Base-by-base conservation (phyloP, 2,888 invertebrate species). In the Caenorhabditis sp. region DNA sequence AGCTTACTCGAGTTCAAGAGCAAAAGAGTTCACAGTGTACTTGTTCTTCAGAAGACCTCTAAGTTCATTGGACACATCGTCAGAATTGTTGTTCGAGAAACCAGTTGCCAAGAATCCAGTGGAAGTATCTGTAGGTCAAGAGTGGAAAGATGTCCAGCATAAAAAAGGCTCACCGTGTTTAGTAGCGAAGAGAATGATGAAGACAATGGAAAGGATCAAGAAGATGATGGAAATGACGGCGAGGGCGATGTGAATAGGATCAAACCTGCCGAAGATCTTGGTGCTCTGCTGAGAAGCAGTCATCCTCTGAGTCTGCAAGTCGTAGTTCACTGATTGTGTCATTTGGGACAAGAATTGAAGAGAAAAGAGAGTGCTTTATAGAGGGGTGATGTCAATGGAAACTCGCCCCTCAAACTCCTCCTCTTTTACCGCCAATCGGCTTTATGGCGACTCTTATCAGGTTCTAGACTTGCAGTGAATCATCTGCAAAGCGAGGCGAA, bases 121-220 rank as follows among this genome's bases (percentile, higher is more conserved):
- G n/a, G 73, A 73, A 30, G 56, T 20, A n/a, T 73, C 73, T 73
- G 20, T 26, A 59, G n/a, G n/a, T n/a, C n/a, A 37, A 22, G 0
- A 37, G 17, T 24, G 9, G 27, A 55, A 45, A 35, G 35, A n/a
- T 4, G 1, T 2, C 37, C 15, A 13, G 11, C 0, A 8, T 6
- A 20, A 24, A n/a, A 39, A 26, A 2, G 13, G 50, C 61, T 61
- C 22, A 74, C 74, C 74, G 26, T 74, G 74, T 30, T 74, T 74
- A 15, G 74, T 74, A 7, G 74, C 74, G 20, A 74, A 74, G 6
- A 74, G 61, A 56, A 74, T 68, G 32, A 74, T 74, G 35, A 74
- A 74, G 15, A 74, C 66, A 35, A 74, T 74, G 13, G 74, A 74
- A 22, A 74, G 66, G 48, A 74, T 74, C 24, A 74, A 27, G 27